Base-by-base conservation (phyloP, 1,140 invertebrate species). In the Polypedilum vanderplanki region DNA sequence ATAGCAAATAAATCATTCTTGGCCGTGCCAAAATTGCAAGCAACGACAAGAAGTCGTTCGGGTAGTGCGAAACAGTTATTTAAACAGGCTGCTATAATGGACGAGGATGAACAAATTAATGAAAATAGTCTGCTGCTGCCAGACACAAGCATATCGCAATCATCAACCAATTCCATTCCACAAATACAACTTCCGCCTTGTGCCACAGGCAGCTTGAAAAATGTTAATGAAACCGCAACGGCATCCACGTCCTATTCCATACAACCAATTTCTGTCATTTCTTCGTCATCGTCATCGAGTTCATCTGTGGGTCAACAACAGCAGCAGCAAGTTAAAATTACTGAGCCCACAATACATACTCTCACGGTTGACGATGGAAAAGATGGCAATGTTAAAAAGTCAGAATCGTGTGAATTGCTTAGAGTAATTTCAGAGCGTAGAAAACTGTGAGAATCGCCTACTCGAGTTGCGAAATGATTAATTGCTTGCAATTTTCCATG, bases 31-130 rank as follows among this genome's bases (percentile, higher is more conserved):
- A 78, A 81, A 22, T 78, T 78, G 67, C 81, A 82, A 80, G 80
- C 81, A 73, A 80, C 65, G 9, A 70, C 81, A 70, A 77, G 81
- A 24, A 82, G 80, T 74, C 80, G 81, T 74, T 82, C 81, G 75
- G 81, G 81, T 75, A 83, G 81, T 77, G 81, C 80, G 40, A 81
- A 81, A 75, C 81, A 82, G 76, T 78, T 83, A 9, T 83, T 83
- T 76, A 83, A 83, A 75, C 81, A 83, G 75, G 80, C 82, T 76
- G 81, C 81, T 0, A 77, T 83, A 12, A n/a, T 57, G 9, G 81
- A 83, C 75, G 81, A 83, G 78, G 81, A 83, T 24, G 79, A 79
- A 7, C 77, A 78, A 22, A 78, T 82, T 77, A 81, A 82, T 73
- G 81, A 83, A 75, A 81, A 74, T 40, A 81, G 80, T 20, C 74